phyloP scores from a whole-genome alignment of 1,140 invertebrate genomes.

The Eciton burchellii region DNA sequence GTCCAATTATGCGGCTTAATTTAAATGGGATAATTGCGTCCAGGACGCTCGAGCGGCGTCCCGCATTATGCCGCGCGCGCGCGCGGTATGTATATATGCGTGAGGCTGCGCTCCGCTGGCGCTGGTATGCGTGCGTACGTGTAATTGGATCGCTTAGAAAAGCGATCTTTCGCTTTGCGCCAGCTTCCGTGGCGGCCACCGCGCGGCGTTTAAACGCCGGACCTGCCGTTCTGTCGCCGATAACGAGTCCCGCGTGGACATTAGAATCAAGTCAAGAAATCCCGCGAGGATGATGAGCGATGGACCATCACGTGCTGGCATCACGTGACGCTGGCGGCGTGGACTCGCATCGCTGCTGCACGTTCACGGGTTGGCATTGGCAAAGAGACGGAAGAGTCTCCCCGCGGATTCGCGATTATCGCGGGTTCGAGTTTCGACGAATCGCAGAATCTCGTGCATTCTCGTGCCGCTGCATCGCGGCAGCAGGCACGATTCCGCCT shows the following conservation, averaged over 20 bases:
- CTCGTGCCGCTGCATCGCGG: too few species aligned
- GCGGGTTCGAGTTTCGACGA: too few species aligned
- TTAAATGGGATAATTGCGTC: constrained; percentile 84
- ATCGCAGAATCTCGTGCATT: too few species aligned
- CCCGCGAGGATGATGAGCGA: too few species aligned
- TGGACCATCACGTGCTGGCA: too few species aligned
- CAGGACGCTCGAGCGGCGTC: constrained; percentile 57
- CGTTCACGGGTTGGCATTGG: too few species aligned
- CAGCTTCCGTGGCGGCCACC: constrained; percentile 49
- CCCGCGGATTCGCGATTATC: too few species aligned
- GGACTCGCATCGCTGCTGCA: too few species aligned
- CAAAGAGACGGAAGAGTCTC: too few species aligned
- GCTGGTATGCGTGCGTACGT: constrained; percentile 45
- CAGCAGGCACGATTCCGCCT: neutral
- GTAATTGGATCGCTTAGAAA: constrained; percentile 71
- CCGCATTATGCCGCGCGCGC: constrained; percentile 59
- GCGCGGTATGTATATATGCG: neutral
- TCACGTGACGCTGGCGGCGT: too few species aligned
- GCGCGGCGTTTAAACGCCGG: neutral
- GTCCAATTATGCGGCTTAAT: constrained; percentile 84
- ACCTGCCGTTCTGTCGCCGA: neutral
- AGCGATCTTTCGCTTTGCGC: constrained; percentile 57
- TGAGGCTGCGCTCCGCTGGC: constrained; percentile 55
- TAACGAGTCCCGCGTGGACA: constrained; percentile 22
- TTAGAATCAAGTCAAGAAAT: too few species aligned